Evolutionary conservation across 2,797 vertebrate species (phyloP).

Genomic region (Chloroceryle inda): DNA sequence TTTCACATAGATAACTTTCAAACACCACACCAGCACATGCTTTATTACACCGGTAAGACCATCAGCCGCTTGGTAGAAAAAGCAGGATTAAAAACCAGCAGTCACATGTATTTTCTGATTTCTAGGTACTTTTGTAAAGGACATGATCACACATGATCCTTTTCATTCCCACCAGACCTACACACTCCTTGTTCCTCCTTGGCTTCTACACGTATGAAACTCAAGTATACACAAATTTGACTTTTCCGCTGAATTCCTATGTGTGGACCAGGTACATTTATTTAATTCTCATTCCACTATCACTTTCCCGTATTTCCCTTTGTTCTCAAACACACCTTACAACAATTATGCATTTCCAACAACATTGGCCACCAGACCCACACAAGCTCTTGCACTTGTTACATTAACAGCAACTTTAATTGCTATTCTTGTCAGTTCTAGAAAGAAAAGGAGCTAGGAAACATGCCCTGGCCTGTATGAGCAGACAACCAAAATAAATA

Average conservation of each 20-base stretch:
- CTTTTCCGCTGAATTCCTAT: not conserved
- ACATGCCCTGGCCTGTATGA: not conserved
- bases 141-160: not conserved
- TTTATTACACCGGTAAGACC: not conserved
- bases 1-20: fast-evolving
- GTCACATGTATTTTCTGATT: not conserved
- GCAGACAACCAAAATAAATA: not conserved
- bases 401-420: not conserved
- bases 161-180: not conserved
- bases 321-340: not conserved
- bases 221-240: not conserved
- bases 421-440: not conserved
- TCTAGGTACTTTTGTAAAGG: not conserved
- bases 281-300: not conserved
- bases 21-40: not conserved
- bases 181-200: not conserved
- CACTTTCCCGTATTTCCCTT: not conserved
- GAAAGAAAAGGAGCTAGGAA: not conserved
- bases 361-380: not conserved
- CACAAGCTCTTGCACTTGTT: not conserved
- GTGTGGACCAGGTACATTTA: not conserved
- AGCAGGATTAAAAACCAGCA: not conserved
- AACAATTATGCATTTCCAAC: not conserved
- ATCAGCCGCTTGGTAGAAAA: not conserved
- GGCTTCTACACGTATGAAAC: not conserved